Evolutionary conservation across 2,797 vertebrate genomes (phyloP).

Genomic region (Notolepis coatsorum): DNA sequence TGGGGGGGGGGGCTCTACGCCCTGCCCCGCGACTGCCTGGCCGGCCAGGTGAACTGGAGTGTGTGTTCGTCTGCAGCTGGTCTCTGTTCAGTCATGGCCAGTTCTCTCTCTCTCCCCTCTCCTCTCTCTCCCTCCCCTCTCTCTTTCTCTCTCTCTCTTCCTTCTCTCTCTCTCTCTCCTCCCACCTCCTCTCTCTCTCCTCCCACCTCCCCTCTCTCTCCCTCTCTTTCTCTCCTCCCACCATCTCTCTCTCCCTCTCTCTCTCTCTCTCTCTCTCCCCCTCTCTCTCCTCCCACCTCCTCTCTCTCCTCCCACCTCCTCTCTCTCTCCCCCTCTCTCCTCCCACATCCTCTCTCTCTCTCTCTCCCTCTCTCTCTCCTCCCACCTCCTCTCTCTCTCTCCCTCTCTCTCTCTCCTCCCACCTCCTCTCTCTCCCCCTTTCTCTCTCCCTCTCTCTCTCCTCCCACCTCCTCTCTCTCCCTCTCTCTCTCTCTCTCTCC

Average conservation of each 20-base stretch:
- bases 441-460: background rate
- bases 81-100: background rate
- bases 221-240: slow-evolving; percentile 5
- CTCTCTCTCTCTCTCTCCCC: background rate
- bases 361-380: background rate
- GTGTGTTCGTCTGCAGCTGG: background rate
- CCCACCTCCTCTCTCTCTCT: slow-evolving; percentile 58
- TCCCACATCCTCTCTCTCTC: slow-evolving; percentile 59
- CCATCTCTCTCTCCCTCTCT: background rate
- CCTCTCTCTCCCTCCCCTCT: background rate
- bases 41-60: slow-evolving; percentile 4
- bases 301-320: background rate
- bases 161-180: background rate
- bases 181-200: slow-evolving; percentile 8
- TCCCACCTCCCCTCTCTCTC: slow-evolving; percentile 13
- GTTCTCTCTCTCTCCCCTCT: background rate
- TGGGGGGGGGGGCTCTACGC: too few species aligned
- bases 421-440: background rate
- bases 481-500: slow-evolving; percentile 64
- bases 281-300: background rate
- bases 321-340: background rate
- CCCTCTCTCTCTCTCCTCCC: background rate
- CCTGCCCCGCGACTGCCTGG: too few species aligned
- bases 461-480: background rate
- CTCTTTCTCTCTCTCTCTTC: slow-evolving; percentile 6